These are phyloP conservation scores for Babylonia areolata DNA, from an alignment of 1,140 invertebrate genomes.

Conservation along the genomic window DNA sequence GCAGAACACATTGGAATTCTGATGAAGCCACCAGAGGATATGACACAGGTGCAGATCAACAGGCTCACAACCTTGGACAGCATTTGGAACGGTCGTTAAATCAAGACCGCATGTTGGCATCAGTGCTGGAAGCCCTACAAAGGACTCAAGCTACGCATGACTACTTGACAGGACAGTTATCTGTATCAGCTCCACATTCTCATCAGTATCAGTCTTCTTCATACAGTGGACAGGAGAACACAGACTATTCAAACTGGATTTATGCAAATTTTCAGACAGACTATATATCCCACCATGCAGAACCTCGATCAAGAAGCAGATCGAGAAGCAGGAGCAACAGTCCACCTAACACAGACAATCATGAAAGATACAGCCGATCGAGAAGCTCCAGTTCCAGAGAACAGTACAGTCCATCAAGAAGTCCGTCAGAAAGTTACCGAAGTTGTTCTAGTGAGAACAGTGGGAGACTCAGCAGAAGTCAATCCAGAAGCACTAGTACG, in stretches of 20 bases:
- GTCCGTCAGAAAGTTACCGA: not conserved
- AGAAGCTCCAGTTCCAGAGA: not conserved
- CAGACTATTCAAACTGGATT: too few species aligned
- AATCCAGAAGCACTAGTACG: not conserved
- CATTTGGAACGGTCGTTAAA: too few species aligned
- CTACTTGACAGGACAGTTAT: too few species aligned
- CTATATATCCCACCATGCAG: too few species aligned
- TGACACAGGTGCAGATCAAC: too few species aligned
- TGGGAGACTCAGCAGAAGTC: not conserved
- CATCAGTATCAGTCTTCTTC: not conserved
- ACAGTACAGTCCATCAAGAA: not conserved
- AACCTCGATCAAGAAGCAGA: not conserved
- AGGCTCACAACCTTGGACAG: too few species aligned
- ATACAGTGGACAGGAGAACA: too few species aligned
- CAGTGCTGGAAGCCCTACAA: not conserved
- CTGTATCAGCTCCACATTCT: not conserved
- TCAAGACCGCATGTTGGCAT: too few species aligned
- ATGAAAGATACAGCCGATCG: not conserved
- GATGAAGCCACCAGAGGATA: too few species aligned
- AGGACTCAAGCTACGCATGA: not conserved
- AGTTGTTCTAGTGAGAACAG: not conserved
- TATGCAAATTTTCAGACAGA: too few species aligned
- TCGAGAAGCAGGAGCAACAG: conserved; percentile 3
- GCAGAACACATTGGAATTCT: too few species aligned
- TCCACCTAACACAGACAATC: not conserved